phyloP scores from a whole-genome alignment of 2,888 invertebrate species.

The Chironomus tentans region DNA sequence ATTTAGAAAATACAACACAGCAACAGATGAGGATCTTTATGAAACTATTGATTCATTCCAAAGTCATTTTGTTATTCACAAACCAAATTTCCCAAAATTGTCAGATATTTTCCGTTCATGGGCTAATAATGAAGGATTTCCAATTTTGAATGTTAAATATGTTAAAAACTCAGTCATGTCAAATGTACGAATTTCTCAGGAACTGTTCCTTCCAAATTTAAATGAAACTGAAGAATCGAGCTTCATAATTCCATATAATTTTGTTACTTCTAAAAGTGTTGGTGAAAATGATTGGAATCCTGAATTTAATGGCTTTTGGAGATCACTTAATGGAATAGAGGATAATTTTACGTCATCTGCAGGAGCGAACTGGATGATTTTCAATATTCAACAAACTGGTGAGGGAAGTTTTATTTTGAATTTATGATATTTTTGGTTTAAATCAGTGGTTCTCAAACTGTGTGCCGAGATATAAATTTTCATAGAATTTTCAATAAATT shows the following conservation, averaged over 20 bases:
- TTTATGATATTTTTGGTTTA: background rate
- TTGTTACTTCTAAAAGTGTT: slow-evolving; percentile 38
- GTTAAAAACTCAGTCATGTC: background rate
- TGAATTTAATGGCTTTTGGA: slow-evolving; percentile 40
- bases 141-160: slow-evolving; percentile 28
- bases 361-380: slow-evolving; percentile 48
- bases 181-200: background rate
- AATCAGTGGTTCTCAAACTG: no score
- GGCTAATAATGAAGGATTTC: slow-evolving; percentile 29
- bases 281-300: background rate
- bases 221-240: slow-evolving; percentile 30
- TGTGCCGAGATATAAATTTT: no score
- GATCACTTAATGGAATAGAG: slow-evolving; percentile 35
- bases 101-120: slow-evolving; percentile 27
- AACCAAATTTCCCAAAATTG: background rate
- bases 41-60: slow-evolving; percentile 31
- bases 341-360: slow-evolving; percentile 37
- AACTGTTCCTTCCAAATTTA: slow-evolving; percentile 12
- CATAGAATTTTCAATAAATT: no score
- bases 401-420: slow-evolving; percentile 28
- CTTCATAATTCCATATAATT: slow-evolving; percentile 46
- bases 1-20: slow-evolving; percentile 28
- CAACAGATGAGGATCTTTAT: slow-evolving; percentile 35
- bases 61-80: slow-evolving; percentile 9
- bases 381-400: slow-evolving; percentile 57